Evolutionary conservation across 2,113 vertebrate genomes (phyloP).

Genomic region (Aramus guarauna): DNA sequence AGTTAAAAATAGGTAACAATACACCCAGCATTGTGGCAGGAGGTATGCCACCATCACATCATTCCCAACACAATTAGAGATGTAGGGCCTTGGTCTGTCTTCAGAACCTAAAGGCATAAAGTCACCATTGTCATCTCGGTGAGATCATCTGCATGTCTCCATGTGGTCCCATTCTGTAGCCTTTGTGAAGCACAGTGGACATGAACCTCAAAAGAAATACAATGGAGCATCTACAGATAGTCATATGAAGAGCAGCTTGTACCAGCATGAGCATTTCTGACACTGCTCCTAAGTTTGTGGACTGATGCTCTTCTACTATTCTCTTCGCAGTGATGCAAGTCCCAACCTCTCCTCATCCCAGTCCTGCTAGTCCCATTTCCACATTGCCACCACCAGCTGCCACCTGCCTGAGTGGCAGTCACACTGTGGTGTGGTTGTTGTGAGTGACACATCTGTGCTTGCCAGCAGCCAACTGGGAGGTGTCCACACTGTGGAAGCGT

Average conservation of each 20-base stretch:
- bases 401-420: not conserved
- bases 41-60: not conserved
- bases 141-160: not conserved
- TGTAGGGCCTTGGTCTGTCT: not conserved
- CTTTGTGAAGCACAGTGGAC: not conserved
- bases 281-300: not conserved
- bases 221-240: not conserved
- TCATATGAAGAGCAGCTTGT: not conserved
- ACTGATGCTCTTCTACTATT: not conserved
- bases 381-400: not conserved
- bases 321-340: not conserved
- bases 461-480: not conserved
- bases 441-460: no score
- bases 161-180: not conserved
- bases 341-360: not conserved
- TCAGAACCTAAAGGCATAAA: not conserved
- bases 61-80: not conserved
- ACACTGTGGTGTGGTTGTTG: not conserved
- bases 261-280: not conserved
- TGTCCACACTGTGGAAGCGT: not conserved
- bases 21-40: not conserved
- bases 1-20: not conserved
- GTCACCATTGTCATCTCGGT: not conserved
- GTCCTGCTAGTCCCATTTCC: not conserved
- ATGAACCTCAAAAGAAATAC: not conserved